Evolutionary conservation across 2,797 vertebrate genomes (phyloP).

Genomic region (Siniperca undulata): DNA sequence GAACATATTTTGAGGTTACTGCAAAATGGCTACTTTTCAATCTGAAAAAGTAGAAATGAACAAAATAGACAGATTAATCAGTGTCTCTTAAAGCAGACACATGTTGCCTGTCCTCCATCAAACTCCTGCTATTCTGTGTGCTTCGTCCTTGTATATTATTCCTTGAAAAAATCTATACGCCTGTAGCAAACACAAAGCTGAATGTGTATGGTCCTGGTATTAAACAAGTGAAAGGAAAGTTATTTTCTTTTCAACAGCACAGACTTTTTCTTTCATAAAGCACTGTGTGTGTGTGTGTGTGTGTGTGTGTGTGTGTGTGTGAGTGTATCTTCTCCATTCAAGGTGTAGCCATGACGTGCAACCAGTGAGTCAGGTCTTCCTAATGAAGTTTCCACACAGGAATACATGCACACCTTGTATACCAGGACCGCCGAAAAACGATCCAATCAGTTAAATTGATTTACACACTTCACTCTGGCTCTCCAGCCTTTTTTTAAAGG

Average conservation of each 20-base stretch:
- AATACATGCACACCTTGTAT: constrained; percentile 50
- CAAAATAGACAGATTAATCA: neutral
- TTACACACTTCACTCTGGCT: constrained; percentile 35
- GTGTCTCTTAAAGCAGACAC: neutral
- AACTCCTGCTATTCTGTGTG: neutral
- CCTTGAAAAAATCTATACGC: neutral
- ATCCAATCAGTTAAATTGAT: constrained; percentile 58
- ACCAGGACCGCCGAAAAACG: constrained; percentile 32
- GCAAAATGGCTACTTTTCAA: neutral
- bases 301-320: neutral
- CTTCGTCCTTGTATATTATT: constrained; percentile 21
- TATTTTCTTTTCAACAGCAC: constrained; percentile 35
- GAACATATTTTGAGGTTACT: neutral
- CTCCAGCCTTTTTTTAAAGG: constrained; percentile 11
- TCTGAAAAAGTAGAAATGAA: neutral
- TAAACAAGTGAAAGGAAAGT: constrained; percentile 1
- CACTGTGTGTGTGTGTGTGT: constrained; percentile 12
- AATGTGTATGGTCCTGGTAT: neutral
- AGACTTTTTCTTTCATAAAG: neutral
- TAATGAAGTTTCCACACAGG: constrained; percentile 71
- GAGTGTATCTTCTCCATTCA: constrained; percentile 15
- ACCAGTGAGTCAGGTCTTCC: constrained; percentile 63
- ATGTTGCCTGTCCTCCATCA: neutral
- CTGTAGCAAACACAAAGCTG: neutral
- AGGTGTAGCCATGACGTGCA: constrained; percentile 44